phyloP scores from a whole-genome alignment of 2,797 vertebrate species.

The Delichon dasypus region DNA sequence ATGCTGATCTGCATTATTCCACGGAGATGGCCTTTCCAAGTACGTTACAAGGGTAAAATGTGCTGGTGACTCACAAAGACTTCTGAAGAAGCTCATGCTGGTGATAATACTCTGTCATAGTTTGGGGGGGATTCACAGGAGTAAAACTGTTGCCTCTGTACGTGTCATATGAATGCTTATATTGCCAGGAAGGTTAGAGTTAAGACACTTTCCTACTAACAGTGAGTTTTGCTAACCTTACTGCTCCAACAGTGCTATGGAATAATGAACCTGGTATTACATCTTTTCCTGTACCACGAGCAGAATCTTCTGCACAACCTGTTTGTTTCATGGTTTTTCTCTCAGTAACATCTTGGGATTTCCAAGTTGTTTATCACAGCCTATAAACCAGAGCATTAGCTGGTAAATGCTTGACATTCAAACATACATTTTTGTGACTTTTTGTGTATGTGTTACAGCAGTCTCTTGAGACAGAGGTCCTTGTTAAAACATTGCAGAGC shows the following conservation, averaged over 20 bases:
- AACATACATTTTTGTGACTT: not conserved
- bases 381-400: not conserved
- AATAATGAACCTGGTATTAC: not conserved
- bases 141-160: not conserved
- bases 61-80: not conserved
- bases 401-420: not conserved
- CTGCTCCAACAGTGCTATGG: not conserved
- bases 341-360: not conserved
- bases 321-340: not conserved
- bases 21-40: not conserved
- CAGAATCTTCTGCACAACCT: not conserved
- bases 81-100: not conserved
- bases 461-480: not conserved
- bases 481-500: not conserved
- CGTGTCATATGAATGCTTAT: not conserved
- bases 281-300: not conserved
- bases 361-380: not conserved
- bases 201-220: not conserved
- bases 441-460: not conserved
- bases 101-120: not conserved
- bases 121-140: not conserved
- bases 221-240: not conserved
- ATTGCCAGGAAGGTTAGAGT: not conserved
- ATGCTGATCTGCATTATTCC: not conserved
- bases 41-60: not conserved